A percentile compares a stretch with the other conserved stretches of the same genome.
phyloP scores from a whole-genome alignment of 2,113 vertebrate species.

The Carassius auratus region DNA sequence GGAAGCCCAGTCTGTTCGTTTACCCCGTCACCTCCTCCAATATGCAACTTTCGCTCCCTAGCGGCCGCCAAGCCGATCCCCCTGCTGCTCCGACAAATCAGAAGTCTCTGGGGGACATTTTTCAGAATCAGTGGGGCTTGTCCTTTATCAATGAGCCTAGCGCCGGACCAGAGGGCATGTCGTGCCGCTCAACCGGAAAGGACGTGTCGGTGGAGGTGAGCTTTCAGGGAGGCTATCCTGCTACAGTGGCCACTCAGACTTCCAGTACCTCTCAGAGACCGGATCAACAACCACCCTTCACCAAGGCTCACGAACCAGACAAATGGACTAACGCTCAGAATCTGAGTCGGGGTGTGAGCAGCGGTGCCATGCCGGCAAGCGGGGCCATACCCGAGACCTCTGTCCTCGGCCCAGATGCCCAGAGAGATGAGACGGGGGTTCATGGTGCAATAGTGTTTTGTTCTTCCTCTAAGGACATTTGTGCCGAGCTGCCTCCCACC shows the following conservation, averaged over 20 bases:
- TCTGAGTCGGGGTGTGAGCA: slow-evolving; percentile 72
- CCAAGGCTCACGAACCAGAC: slow-evolving; percentile 83
- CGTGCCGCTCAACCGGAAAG: slow-evolving; percentile 70
- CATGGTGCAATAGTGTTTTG: slow-evolving; percentile 87
- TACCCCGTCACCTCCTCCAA: slow-evolving; percentile 86
- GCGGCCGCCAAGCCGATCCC: slow-evolving; percentile 84
- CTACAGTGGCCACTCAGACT: slow-evolving; percentile 61
- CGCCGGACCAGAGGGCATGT: slow-evolving; percentile 82
- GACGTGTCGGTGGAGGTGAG: slow-evolving; percentile 81
- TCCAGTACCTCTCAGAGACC: slow-evolving; percentile 79
- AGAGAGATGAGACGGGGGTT: slow-evolving; percentile 79
- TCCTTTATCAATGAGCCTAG: slow-evolving; percentile 98
- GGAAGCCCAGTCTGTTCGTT: slow-evolving; percentile 94
- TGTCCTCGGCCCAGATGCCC: slow-evolving; percentile 74
- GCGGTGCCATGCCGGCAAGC: slow-evolving; percentile 63
- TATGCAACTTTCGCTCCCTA: slow-evolving; percentile 96
- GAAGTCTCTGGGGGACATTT: slow-evolving; percentile 97
- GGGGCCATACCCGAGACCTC: slow-evolving; percentile 72
- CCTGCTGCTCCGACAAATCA: slow-evolving; percentile 88
- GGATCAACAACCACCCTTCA: slow-evolving; percentile 78
- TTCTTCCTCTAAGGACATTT: slow-evolving; percentile 86
- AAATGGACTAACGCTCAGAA: slow-evolving; percentile 87
- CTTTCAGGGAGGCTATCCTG: slow-evolving; percentile 84
- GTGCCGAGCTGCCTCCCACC: slow-evolving; percentile 80
- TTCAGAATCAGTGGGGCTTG: slow-evolving; percentile 99